A percentile compares a stretch with the other conserved stretches of the same genome.
Conservation (phyloP, 2,888 invertebrate genomes). For the Clepsis dumicolana region DNA sequence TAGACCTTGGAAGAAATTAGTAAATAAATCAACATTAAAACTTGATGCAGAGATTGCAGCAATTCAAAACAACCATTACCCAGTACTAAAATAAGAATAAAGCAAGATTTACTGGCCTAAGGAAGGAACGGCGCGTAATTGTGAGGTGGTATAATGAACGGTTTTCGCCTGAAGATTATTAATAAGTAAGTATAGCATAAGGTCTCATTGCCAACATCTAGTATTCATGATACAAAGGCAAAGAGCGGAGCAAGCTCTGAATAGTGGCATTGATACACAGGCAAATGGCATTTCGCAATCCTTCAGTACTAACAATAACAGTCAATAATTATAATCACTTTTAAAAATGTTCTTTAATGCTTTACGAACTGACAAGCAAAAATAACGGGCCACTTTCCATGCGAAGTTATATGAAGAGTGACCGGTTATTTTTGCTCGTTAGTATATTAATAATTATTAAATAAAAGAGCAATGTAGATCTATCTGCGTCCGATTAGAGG, state of each 20-base stretch:
- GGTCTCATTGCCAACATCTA: slow-evolving; percentile 22
- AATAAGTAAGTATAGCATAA: slow-evolving; percentile 51
- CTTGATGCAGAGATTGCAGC: slow-evolving; percentile 60
- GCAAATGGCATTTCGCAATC: too few relatives aligned
- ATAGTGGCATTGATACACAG: slow-evolving; percentile 4
- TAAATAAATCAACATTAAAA: slow-evolving; percentile 44
- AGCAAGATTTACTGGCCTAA: slow-evolving; percentile 55
- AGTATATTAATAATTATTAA: not conserved
- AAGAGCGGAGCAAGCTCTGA: slow-evolving; percentile 8
- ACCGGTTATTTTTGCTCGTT: too few relatives aligned
- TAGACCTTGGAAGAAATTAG: not conserved
- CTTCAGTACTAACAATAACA: too few relatives aligned
- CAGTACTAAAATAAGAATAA: slow-evolving; percentile 62
- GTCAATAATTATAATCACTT: too few relatives aligned
- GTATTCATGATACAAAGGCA: slow-evolving; percentile 29
- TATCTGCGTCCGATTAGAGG: slow-evolving; percentile 1
- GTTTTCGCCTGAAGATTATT: slow-evolving; percentile 60
- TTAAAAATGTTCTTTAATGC: too few relatives aligned
- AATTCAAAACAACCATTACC: slow-evolving; percentile 63
- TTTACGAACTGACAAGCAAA: too few relatives aligned
- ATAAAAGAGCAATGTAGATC: not conserved
- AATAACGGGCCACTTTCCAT: too few relatives aligned
- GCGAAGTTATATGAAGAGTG: too few relatives aligned
- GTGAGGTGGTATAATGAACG: slow-evolving; percentile 60
- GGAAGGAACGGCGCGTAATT: slow-evolving; percentile 66